Base-by-base conservation (phyloP, 64 coral and sea anemone species). In the Orbicella faveolata region DNA sequence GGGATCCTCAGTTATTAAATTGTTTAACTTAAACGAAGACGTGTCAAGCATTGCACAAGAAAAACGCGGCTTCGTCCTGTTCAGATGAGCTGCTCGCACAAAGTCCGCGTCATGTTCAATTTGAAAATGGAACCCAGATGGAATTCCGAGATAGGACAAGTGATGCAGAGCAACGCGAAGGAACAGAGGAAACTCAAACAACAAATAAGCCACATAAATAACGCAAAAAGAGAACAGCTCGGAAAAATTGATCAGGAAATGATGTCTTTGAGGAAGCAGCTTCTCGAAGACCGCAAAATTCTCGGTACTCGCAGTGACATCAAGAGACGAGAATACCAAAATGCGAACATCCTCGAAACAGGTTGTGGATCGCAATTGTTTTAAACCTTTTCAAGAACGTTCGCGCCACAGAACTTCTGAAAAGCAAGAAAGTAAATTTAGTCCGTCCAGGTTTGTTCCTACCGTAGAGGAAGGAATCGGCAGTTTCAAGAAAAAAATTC, bases 231-330 rank as follows among this genome's bases (percentile, higher is more conserved):
- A 65, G 76, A 35, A 36, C 55, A 79, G 21, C 21, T 89, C 75
- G 77, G 23, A 55, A 89, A 89, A 66, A 89, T 89, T 30, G 59
- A 89, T 34, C 55, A 30, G 12, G 87, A 89, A 33, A 89, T 89
- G 34, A 17, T 77, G 18, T 55, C 52, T 18, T 48, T 89, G 7
- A 78, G 52, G 9, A 89, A 89, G 65, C 75, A 89, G n/a, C 36
- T 89, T n/a, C 37, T 74, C 13, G 87, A 89, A n/a, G 77, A 89
- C 25, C 53, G 75, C 18, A 89, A 79, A 52, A 65, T 79, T 39
- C 62, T 79, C 26, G 87, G 87, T 9, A 89, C 87, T 48, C 87
- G 53, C 4, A 79, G 75, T 18, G 87, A 79, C 23, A 79, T 79
- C 34, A 41, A 39, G 12, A 77, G 76, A 67, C 87, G 64, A 6